A percentile compares a stretch with the other conserved stretches of the same genome.
phyloP scores from a whole-genome alignment of 2,797 vertebrate species.

The Darevskia nairensis region DNA sequence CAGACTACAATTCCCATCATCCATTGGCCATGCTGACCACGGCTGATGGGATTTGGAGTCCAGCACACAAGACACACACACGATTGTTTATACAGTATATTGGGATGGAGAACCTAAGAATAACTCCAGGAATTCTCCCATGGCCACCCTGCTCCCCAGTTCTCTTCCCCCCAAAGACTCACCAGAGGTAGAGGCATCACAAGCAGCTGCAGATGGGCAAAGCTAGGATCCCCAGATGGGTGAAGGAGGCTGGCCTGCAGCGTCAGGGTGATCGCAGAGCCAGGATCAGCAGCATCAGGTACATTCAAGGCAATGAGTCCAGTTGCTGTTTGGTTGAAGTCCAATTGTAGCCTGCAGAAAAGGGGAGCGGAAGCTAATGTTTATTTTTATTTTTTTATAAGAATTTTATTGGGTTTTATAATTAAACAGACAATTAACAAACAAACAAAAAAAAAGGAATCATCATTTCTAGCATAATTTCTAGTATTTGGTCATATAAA shows the following conservation, averaged over 20 bases:
- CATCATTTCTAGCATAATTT: no score
- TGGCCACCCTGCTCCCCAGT: background rate
- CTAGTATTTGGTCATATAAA: no score
- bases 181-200: slow-evolving; percentile 48
- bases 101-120: no score
- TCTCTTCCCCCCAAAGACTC: slow-evolving; percentile 5
- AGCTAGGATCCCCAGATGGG: background rate
- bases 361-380: background rate
- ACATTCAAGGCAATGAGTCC: slow-evolving; percentile 78
- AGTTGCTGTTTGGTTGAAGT: slow-evolving; percentile 70
- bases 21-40: background rate
- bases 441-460: no score
- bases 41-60: no score
- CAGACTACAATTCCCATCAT: background rate
- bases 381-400: no score
- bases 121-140: background rate
- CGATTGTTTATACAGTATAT: no score
- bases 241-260: slow-evolving; percentile 72
- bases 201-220: slow-evolving; percentile 59
- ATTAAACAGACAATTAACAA: no score
- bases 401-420: no score
- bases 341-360: slow-evolving; percentile 41
- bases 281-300: slow-evolving; percentile 72
- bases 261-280: slow-evolving; percentile 79
- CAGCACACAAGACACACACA: no score